phyloP scores from a whole-genome alignment of 2,113 vertebrate species.

The Azemiops feae region DNA sequence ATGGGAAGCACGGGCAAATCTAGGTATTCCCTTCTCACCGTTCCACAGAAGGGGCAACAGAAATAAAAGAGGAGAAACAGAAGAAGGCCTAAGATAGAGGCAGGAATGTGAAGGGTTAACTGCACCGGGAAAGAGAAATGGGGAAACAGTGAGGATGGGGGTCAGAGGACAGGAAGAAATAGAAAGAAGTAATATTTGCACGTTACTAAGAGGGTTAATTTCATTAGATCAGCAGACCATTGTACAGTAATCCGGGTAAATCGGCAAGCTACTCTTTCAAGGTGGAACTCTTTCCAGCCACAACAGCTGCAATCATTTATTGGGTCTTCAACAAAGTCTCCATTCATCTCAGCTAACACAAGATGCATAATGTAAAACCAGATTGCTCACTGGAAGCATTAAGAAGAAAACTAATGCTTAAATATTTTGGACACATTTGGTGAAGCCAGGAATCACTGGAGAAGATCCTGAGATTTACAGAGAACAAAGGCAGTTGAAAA shows the following conservation, averaged over 20 bases:
- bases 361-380: background rate
- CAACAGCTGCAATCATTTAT: background rate
- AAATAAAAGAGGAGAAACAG: background rate
- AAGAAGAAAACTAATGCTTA: background rate
- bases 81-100: background rate
- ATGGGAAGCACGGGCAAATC: background rate
- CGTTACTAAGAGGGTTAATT: background rate
- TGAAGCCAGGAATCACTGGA: background rate
- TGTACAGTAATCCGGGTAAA: background rate
- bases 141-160: background rate
- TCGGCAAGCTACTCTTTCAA: background rate
- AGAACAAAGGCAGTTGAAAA: background rate
- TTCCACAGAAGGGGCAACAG: background rate
- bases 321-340: background rate
- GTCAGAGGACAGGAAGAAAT: background rate
- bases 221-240: background rate
- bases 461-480: background rate
- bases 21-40: background rate
- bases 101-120: background rate
- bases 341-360: background rate
- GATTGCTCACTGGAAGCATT: background rate
- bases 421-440: background rate
- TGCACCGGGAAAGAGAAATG: background rate
- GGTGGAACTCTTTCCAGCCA: background rate
- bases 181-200: background rate